Evolutionary conservation across 2,888 invertebrate genomes (phyloP).

Genomic region (Gymnoscelis rufifasciata): DNA sequence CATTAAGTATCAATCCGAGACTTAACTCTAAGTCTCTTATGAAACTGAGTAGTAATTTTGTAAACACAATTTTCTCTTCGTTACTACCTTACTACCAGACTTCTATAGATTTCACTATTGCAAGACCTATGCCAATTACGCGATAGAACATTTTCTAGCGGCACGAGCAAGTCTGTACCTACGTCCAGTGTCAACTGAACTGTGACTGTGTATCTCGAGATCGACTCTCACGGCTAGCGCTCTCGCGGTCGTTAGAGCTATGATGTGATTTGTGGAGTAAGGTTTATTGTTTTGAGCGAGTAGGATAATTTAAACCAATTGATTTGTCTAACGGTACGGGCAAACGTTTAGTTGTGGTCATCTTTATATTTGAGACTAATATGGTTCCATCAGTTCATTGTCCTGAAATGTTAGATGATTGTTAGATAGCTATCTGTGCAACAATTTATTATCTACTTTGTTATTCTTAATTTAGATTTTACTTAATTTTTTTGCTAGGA

Average conservation of each 20-base stretch:
- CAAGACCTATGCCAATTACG: constrained; percentile 3
- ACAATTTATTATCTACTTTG: no score
- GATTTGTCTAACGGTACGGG: neutral
- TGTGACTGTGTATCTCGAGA: constrained; percentile 11
- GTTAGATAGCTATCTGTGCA: no score
- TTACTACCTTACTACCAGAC: neutral
- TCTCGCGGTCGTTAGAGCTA: constrained; percentile 38
- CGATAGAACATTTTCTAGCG: constrained; percentile 2
- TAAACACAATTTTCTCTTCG: neutral
- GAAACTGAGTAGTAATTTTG: no score
- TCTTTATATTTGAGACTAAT: neutral
- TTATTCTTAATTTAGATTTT: no score
- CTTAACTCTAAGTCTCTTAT: no score
- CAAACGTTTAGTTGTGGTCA: neutral
- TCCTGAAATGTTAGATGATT: no score
- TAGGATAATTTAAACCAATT: constrained; percentile 3
- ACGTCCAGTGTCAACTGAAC: constrained; percentile 15
- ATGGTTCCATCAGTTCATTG: neutral
- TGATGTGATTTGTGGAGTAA: constrained; percentile 20
- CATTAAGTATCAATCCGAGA: no score
- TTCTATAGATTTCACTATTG: constrained; percentile 1
- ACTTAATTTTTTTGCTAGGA: no score
- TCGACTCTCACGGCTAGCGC: constrained; percentile 62
- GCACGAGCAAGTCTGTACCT: constrained; percentile 10
- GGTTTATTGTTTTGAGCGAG: constrained; percentile 14